phyloP scores from a whole-genome alignment of 2,888 invertebrate species.

The Cataglyphis albicans region DNA sequence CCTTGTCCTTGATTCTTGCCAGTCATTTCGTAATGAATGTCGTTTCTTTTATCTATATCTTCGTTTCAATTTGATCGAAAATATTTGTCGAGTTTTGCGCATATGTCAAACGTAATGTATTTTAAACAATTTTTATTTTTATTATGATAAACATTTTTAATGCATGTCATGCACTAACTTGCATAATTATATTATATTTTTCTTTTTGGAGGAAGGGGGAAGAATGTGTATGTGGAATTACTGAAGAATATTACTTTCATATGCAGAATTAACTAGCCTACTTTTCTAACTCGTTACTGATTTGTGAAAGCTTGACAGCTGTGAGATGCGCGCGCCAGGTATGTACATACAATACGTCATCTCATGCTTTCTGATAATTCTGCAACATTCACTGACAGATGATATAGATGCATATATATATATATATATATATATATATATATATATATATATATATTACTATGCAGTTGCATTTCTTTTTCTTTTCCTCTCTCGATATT shows the following conservation, averaged over 20 bases:
- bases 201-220: too few relatives aligned
- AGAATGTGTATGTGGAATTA: background rate
- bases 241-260: slow-evolving; percentile 24
- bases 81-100: background rate
- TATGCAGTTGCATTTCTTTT: slow-evolving; percentile 56
- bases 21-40: slow-evolving; percentile 9
- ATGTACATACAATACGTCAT: background rate
- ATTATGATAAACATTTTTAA: background rate
- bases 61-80: background rate
- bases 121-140: background rate
- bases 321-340: slow-evolving; percentile 27
- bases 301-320: slow-evolving; percentile 59
- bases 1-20: background rate
- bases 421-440: too few relatives aligned
- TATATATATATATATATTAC: slow-evolving; percentile 26
- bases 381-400: slow-evolving; percentile 32
- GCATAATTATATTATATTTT: background rate
- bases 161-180: background rate
- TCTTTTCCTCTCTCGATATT: slow-evolving; percentile 35
- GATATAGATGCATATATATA: slow-evolving; percentile 16
- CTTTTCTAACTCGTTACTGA: slow-evolving; percentile 42
- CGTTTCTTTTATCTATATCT: background rate
- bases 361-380: slow-evolving; percentile 43
- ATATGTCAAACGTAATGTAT: background rate
- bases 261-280: slow-evolving; percentile 22